Evolutionary conservation across 2,797 vertebrate genomes (phyloP).

Genomic region (Aotus griseimembra): DNA sequence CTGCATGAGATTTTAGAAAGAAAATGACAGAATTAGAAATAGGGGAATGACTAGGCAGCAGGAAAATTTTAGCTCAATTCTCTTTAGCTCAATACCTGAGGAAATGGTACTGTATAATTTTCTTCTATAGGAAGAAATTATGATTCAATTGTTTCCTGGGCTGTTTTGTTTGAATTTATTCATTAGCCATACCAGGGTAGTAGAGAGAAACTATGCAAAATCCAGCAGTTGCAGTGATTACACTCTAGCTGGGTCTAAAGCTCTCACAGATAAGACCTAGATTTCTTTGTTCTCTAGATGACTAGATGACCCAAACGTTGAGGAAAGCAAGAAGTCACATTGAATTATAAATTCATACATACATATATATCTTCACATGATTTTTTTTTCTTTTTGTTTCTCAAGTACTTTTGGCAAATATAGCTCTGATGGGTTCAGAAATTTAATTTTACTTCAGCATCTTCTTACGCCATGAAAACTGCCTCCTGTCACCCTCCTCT

Average conservation of each 20-base stretch:
- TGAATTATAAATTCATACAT: background rate
- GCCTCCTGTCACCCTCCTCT: background rate
- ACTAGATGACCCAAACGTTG: background rate
- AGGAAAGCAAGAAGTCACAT: background rate
- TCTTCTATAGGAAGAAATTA: conserved; percentile 40
- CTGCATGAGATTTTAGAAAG: conserved; percentile 5
- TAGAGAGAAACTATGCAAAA: background rate
- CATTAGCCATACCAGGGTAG: background rate
- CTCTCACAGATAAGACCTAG: background rate
- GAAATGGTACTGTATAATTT: conserved; percentile 44
- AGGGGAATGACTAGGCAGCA: background rate
- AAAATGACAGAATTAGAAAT: conserved; percentile 20
- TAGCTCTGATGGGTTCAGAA: background rate
- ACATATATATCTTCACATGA: background rate
- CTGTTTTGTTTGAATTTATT: conserved; percentile 30
- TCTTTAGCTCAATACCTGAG: background rate
- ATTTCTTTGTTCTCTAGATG: background rate
- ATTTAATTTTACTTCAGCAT: background rate
- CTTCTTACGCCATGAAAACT: background rate
- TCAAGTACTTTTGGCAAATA: conserved; percentile 13
- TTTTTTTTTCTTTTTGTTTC: background rate
- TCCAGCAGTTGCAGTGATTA: background rate
- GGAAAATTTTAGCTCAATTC: background rate
- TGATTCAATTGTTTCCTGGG: background rate
- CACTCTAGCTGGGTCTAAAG: background rate